These are phyloP conservation scores for Forbesichthys agassizii DNA, from an alignment of 2,113 vertebrate genomes.

Conservation along the genomic window DNA sequence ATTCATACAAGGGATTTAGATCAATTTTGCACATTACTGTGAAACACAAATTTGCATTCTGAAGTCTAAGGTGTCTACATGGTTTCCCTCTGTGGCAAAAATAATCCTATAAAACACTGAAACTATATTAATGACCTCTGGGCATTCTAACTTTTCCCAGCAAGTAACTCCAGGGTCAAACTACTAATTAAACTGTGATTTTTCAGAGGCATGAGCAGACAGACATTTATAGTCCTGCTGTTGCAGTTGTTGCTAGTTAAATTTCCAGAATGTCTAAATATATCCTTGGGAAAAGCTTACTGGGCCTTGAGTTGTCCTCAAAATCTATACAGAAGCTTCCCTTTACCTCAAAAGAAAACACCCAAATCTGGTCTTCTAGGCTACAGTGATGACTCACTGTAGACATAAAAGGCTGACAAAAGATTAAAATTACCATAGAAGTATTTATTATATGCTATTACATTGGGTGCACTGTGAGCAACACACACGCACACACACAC, in stretches of 20 bases:
- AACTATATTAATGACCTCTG: slow-evolving; percentile 42
- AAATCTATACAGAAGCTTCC: slow-evolving; percentile 2
- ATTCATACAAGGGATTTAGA: slow-evolving; percentile 20
- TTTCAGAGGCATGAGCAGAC: slow-evolving; percentile 18
- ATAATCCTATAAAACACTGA: slow-evolving; percentile 29
- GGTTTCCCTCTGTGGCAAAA: slow-evolving; percentile 13
- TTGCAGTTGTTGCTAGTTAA: slow-evolving; percentile 28
- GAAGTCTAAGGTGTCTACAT: slow-evolving; percentile 25
- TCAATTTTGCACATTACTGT: slow-evolving; percentile 13
- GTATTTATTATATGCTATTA: slow-evolving; percentile 22
- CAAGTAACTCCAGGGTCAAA: slow-evolving; percentile 36
- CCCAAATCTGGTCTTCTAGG: slow-evolving; percentile 8
- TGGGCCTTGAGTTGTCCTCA: slow-evolving; percentile 11
- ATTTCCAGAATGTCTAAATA: slow-evolving; percentile 32
- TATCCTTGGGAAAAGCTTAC: slow-evolving; percentile 27
- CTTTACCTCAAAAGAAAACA: neutral
- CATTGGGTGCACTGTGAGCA: too few species aligned
- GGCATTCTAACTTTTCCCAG: slow-evolving; percentile 24
- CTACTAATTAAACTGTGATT: slow-evolving; percentile 44
- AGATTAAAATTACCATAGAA: slow-evolving; percentile 3
- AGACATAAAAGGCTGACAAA: slow-evolving; percentile 10
- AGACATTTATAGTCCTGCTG: slow-evolving; percentile 35
- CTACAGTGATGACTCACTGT: slow-evolving; percentile 15
- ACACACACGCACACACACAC: too few species aligned
- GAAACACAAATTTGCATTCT: slow-evolving; percentile 19